Evolutionary conservation across 2,888 invertebrate genomes (phyloP), one percentile per base, ranked within the genome.

Genomic region (Lobophora halterata): DNA sequence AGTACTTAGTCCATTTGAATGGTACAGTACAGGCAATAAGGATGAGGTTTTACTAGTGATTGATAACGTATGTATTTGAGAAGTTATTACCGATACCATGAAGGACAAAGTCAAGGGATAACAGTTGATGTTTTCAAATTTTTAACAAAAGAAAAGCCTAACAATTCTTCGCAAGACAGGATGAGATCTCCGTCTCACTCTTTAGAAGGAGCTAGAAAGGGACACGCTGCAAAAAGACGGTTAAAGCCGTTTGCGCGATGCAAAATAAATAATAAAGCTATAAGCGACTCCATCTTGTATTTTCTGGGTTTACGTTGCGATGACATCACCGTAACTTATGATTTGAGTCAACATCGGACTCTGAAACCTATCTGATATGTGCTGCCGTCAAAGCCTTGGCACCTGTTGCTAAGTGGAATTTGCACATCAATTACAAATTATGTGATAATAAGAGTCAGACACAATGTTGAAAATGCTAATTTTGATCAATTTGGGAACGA

Each of bases 301-400:
- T 56, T 61, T 64, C 62, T 54, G 59, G 65, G 63, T 66, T 72
- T 70, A 61, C 60, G 64, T 50, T 44, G 52, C 60, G 76, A 79
- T 86, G 86, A 86, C 83, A 83, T 86, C 86, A 86, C 65, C 79
- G 66, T 68, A 64, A 70, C 73, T 82, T 82, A 81, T 81, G 77
- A 78, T 76, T 81, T 74, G 70, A 76, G 75, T 76, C 70, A 80
- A 82, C 67, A 80, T 56, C 46, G 46, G 50, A 55, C 58, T 58
- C 52, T 55, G 49, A 63, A 69, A 65, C 58, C 55, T 61, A 57
- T 66, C 57, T 67, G 58, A 65, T 63, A 55, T 65, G 65, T 52
- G 55, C 61, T n/a, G n/a, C 61, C 5, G 68, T 66, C 65, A 61
- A 65, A 64, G 60, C 60, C 49, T 56, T 64, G 49, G 46, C 51